Conservation (phyloP, 2,797 vertebrate genomes). For the Gastrophryne carolinensis region DNA sequence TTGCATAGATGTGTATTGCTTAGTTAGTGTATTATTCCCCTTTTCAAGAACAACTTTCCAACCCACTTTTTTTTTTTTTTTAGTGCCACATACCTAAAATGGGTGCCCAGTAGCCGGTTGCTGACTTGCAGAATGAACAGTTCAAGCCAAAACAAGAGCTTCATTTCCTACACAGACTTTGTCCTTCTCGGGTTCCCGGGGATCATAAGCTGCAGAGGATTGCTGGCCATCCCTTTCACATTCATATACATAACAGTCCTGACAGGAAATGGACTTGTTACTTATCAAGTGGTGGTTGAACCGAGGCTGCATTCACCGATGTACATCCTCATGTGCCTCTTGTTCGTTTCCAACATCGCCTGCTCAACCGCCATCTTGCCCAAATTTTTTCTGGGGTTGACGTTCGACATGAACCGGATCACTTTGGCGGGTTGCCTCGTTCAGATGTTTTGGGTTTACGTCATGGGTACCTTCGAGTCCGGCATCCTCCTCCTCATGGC, state of each 20-base stretch:
- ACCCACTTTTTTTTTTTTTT: no score
- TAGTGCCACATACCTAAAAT: no score
- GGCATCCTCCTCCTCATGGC: conserved; percentile 56
- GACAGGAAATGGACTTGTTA: conserved; percentile 20
- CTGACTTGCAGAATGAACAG: background rate
- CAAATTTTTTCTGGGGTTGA: no score
- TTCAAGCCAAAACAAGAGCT: background rate
- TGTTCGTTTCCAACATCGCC: no score
- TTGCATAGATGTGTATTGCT: no score
- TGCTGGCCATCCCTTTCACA: conserved; percentile 56
- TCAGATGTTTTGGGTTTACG: conserved; percentile 59
- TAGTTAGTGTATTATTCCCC: no score
- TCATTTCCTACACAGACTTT: background rate
- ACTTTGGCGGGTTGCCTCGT: conserved; percentile 45
- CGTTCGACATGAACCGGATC: conserved; percentile 45
- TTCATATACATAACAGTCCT: conserved; percentile 53
- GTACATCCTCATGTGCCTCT: no score
- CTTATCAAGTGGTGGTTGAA: no score
- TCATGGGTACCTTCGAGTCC: conserved; percentile 45
- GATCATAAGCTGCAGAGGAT: background rate
- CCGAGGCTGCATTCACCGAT: no score
- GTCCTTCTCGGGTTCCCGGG: background rate
- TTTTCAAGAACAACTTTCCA: no score
- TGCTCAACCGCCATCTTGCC: no score
- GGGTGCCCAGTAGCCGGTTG: no score